Base-by-base conservation (phyloP, 1,140 invertebrate genomes). In the Hypsibius dujardini region DNA sequence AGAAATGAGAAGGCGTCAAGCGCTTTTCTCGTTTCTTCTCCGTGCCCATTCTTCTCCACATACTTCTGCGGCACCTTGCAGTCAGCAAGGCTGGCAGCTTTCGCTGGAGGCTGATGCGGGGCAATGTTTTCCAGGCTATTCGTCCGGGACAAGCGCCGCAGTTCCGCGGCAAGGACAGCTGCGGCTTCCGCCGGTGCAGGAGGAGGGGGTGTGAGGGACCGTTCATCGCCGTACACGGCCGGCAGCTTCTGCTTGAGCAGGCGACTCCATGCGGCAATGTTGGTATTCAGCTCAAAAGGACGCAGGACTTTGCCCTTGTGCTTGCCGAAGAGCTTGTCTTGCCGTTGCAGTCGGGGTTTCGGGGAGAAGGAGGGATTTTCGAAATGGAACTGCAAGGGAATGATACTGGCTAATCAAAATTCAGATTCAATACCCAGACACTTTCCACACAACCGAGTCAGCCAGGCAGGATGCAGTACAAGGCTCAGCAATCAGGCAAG, bases 291-390 rank as follows among this genome's bases (percentile, higher is more conserved):
- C 78, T 98, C 92, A 76, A 90, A 91, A 45, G 92, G 90, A 74
- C 94, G 84, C 2, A 70, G 71, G 12, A 59, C 72, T 59, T 60
- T 73, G 80, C 83, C 92, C 84, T 97, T 95, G 77, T 97, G 92
- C 78, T 90, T 90, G 7, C 78, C 78, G 80, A 99, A 98, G 76
- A 99, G 93, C 80, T 95, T 95, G 74, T 89, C 86, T 80, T 98
- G 95, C 70, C 96, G 85, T 77, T 95, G 92, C 46, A 99, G 82
- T 81, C 95, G 95, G 12, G 95, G 92, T 79, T 93, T 94, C 75
- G 94, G 85, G 72, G 93, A 93, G 77, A 98, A 95, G 84, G 98
- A 95, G 7, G 95, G 95, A 81, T 99, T 98, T 72, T 98, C 83
- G 82, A 98, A 98, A 81, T 95, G 95, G 73, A 95, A 91, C 87